A percentile compares a stretch with the other conserved stretches of the same genome.
Evolutionary conservation across 2,113 vertebrate genomes (phyloP).

Genomic region (Vulpes lagopus): DNA sequence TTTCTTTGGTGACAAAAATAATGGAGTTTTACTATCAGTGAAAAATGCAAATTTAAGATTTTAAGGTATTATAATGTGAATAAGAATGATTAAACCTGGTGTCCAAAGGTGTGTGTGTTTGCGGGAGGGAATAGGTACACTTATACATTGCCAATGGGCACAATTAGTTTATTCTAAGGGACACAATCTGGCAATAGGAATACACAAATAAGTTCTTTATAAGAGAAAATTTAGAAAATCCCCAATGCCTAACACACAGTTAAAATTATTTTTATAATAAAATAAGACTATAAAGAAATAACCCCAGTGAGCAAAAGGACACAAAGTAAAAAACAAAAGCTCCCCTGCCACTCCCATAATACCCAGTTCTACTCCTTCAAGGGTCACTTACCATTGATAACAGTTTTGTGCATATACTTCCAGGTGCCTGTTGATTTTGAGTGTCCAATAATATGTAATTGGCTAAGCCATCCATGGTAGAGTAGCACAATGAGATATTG

Average conservation of each 20-base stretch:
- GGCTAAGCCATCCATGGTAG: constrained; percentile 16
- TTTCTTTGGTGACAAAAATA: not conserved
- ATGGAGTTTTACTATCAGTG: not conserved
- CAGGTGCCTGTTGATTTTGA: constrained; percentile 39
- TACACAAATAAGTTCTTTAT: not conserved
- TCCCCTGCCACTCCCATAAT: not conserved
- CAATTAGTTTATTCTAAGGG: not conserved
- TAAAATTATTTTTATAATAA: constrained; percentile 50
- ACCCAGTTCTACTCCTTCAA: not conserved
- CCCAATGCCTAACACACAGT: not conserved
- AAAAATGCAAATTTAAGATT: constrained; percentile 40
- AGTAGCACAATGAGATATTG: constrained; percentile 27
- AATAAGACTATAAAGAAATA: not conserved
- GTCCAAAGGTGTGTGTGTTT: constrained; percentile 17
- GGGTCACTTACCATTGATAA: constrained; percentile 17
- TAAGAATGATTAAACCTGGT: constrained; percentile 39
- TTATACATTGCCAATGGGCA: not conserved
- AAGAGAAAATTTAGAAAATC: constrained; percentile 1
- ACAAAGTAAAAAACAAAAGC: constrained; percentile 28
- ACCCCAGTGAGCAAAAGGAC: not conserved
- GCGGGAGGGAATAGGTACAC: not conserved
- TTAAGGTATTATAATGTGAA: not conserved
- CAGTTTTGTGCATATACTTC: constrained; percentile 50
- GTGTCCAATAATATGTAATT: not conserved
- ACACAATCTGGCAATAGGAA: not conserved